Evolutionary conservation across 35 echinoderm and acorn worm genomes (phyloP).

Genomic region (Strongylocentrotus purpuratus): DNA sequence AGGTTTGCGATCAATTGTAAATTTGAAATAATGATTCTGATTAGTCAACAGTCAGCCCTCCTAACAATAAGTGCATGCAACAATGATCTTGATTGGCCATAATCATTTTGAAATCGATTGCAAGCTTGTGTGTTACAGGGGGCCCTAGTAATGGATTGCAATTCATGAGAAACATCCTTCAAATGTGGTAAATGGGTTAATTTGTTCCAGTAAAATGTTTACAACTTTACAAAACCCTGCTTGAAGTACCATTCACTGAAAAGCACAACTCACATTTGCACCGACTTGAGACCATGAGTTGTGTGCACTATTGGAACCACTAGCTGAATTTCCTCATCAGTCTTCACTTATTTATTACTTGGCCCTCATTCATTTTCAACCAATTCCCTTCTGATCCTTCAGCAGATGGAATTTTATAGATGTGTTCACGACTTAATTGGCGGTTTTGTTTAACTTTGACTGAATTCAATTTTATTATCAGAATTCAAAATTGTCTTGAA

Average conservation of each 20-base stretch:
- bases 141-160: not conserved
- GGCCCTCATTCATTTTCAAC: not conserved
- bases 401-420: not conserved
- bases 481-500: too few relatives aligned
- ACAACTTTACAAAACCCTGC: not conserved
- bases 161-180: not conserved
- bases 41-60: too few relatives aligned
- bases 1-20: too few relatives aligned
- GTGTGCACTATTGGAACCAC: too few relatives aligned
- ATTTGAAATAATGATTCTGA: too few relatives aligned
- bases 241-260: not conserved
- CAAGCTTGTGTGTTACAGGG: too few relatives aligned
- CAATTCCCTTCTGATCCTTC: not conserved
- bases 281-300: not conserved
- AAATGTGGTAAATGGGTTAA: not conserved
- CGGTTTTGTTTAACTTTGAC: not conserved
- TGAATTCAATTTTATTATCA: not conserved
- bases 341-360: not conserved
- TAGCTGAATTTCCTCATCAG: too few relatives aligned
- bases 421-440: not conserved
- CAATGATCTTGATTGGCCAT: too few relatives aligned
- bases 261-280: not conserved
- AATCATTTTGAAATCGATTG: too few relatives aligned
- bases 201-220: not conserved
- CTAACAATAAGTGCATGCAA: too few relatives aligned